Percentiles rank a stretch among this genome's conserved stretches.
Evolutionary conservation across 2,797 vertebrate genomes (phyloP).

Genomic region (Orientallactaga sibirica): DNA sequence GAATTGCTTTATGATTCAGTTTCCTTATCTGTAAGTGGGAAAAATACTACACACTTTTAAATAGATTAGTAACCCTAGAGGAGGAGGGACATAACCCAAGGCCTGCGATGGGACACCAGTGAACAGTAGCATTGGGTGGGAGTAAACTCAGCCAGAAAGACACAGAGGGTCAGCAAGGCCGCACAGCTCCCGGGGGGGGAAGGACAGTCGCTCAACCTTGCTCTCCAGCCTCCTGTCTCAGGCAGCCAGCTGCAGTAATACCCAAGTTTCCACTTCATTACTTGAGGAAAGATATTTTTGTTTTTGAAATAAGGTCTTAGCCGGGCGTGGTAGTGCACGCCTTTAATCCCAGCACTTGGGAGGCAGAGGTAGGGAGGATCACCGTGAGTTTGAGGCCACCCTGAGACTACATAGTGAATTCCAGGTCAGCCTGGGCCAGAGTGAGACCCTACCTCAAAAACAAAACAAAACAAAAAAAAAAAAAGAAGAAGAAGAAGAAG

Average conservation of each 20-base stretch:
- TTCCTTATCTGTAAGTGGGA: not conserved
- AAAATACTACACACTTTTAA: not conserved
- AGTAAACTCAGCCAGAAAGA: not conserved
- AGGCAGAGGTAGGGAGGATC: too few species aligned
- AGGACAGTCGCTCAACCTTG: not conserved
- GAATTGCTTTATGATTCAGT: not conserved
- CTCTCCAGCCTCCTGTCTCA: not conserved
- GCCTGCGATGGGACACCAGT: not conserved
- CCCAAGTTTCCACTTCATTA: not conserved
- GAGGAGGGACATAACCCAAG: not conserved
- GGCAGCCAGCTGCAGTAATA: not conserved
- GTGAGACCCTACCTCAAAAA: too few species aligned
- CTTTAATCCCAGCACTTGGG: too few species aligned
- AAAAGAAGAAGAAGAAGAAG: too few species aligned
- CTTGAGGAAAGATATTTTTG: not conserved
- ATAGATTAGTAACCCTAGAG: not conserved
- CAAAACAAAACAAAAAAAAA: too few species aligned
- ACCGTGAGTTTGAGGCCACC: too few species aligned
- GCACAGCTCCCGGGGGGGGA: not conserved
- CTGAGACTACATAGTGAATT: too few species aligned
- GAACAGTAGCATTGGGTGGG: not conserved
- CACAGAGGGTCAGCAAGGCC: not conserved
- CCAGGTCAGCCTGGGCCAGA: too few species aligned
- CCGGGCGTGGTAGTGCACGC: too few species aligned
- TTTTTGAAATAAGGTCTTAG: not conserved